Base-by-base conservation (phyloP, 2,797 vertebrate genomes). In the Enteromius mattozi region DNA sequence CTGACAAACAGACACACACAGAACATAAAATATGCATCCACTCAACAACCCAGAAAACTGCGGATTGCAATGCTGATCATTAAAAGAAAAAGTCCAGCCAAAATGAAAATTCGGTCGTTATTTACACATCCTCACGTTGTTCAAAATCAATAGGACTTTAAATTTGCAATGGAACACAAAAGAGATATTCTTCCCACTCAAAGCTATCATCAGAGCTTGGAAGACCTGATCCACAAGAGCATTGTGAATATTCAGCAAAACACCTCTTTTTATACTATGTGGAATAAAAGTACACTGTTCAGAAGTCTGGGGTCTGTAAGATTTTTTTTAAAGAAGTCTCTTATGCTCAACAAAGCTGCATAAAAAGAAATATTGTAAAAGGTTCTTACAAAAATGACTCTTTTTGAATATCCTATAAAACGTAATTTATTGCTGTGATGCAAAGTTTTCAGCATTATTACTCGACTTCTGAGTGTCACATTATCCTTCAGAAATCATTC, bases 11-110 rank as follows among this genome's bases (percentile, higher is more conserved):
- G 47, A 37, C 24, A 76, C 37, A 19, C 42, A 10, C 33, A 47
- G 72, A 78, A 51, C 35, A 51, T 54, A 71, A 84, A 71, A 81
- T 35, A 80, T 14, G 30, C 27, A 82, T 71, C 56, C 71, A 42
- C 42, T 68, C 13, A 65, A 66, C 69, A 72, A 21, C 37, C 1
- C 10, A 75, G 21, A 74, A 49, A 75, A 35, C 4, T 9, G 30
- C 40, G 63, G 27, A 35, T 71, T 17, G 49, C 42, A 79, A 63
- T 65, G 27, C 45, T 61, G n/a, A 61, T 16, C 27, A 37, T 80
- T 49, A 9, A 80, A 80, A 68, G 19, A 21, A 80, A 49, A 0
- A 33, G 78, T 16, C 8, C 40, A 33, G 8, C 16, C 24, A 65
- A 78, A 65, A 65, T 33, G 16, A 33, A n/a, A 21, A 47, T 45